Evolutionary conservation across 2,113 vertebrate genomes (phyloP), one percentile per base, ranked within the genome.

Genomic region (Myrmecobius fasciatus): DNA sequence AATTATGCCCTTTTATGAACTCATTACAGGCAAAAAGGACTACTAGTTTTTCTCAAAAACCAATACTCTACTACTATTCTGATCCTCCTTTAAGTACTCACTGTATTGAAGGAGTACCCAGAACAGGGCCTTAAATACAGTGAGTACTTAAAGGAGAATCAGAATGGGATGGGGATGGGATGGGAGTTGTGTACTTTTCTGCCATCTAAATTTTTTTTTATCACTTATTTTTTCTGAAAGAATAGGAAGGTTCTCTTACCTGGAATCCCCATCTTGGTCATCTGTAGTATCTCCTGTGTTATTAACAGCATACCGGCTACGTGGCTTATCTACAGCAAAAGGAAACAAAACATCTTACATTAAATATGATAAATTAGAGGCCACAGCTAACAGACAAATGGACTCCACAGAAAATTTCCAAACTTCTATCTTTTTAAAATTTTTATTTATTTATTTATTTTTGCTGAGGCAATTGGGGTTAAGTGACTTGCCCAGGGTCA

Each of bases 181-280:
- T n/a, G 60, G 67, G n/a, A 83, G 14, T 20, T 43, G 17, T 75
- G 67, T 75, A 43, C 17, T 43, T 75, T 83, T 83, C 6, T 43
- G 67, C 5, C 67, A 83, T n/a, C 67, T 75, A n/a, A 67, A 2
- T 36, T 43, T 83, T 75, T 83, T 43, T 83, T 83, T 83, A 8
- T 83, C 20, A 20, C 17, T 20, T 8, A 43, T 31, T 3, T 14
- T n/a, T 2, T 60, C 17, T 0, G 6, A 67, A 67, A 46, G 3
- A 1, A 43, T 54, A 3, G 28, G 83, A 47, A 8, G 91, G 52
- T 1, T 26, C 43, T 53, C 95, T 92, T 99, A 99, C 99, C 99
- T 99, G 96, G 99, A 99, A 97, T 99, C 99, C 3, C 99, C 99
- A 97, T 99, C 99, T 93, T 99, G 99, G 97, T 99, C 99, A 95